phyloP scores from a whole-genome alignment of 2,797 vertebrate species.

The Melanotaenia trifasciata region DNA sequence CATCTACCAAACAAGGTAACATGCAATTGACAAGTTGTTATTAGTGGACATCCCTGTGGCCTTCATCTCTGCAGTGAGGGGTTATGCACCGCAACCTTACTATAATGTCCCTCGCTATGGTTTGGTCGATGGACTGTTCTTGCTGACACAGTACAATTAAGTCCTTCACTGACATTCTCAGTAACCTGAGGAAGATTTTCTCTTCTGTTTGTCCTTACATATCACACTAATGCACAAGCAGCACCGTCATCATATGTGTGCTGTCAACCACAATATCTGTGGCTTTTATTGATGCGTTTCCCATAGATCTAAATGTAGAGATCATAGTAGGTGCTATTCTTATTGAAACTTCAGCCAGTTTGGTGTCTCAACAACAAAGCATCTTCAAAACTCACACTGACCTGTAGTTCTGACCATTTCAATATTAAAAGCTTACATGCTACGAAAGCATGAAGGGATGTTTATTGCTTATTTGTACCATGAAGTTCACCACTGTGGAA shows the following conservation, averaged over 20 bases:
- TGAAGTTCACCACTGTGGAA: background rate
- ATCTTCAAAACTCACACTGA: background rate
- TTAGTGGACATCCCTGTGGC: background rate
- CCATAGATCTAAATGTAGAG: constrained; percentile 1
- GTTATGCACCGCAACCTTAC: background rate
- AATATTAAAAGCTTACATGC: background rate
- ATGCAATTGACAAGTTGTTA: background rate
- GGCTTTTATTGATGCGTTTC: background rate
- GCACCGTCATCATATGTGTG: background rate
- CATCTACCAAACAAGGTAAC: background rate
- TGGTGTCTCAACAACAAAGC: background rate
- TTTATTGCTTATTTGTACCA: background rate
- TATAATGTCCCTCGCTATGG: background rate
- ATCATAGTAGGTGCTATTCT: background rate
- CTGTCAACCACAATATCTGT: background rate
- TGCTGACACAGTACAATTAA: background rate
- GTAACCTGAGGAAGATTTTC: constrained; percentile 11
- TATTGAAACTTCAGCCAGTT: background rate
- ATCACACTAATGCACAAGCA: background rate
- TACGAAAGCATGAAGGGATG: background rate
- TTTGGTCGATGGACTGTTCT: background rate
- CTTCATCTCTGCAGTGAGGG: background rate
- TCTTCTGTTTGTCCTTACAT: background rate
- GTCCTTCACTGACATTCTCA: constrained; percentile 1
- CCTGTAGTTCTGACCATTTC: background rate